Evolutionary conservation across 2,113 vertebrate species (phyloP), one percentile per base, ranked within the genome.

Genomic region (Collichthys lucidus): DNA sequence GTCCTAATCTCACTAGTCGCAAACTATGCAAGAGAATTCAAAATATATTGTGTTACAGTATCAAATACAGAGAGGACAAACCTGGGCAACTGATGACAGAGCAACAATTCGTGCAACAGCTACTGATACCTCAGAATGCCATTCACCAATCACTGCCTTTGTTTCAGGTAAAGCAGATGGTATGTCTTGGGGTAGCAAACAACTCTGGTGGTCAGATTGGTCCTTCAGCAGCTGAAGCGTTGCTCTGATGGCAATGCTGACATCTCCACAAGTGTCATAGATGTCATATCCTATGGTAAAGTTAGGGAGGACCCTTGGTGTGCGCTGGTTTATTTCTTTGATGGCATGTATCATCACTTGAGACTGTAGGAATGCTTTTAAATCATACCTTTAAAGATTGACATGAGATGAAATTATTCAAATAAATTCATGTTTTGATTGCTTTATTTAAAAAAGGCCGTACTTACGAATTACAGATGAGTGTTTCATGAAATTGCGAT

Each of bases 321-420:
- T 73, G 44, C 14, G 60, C 42, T 64, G 64, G 47, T 94, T 92
- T 49, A 94, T 71, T 82, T 92, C 60, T 26, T 79, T 49, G 40
- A 93, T 92, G 52, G 90, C 69, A 42, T 89, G 80, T 59, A 93
- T 91, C 92, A 94, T 93, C 73, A 83, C 79, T 88, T 90, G 91
- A n/a, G 74, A 11, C 0, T 0, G 44, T 2, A 93, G 72, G 44
- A 93, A 89, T 0, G 1, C 11, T 42, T 4, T 3, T 0, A 83
- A 0, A 31, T 75, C 11, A 49, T 78, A 86, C 19, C 90, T 93
- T 3, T 17, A 68, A 55, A 66, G 44, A 62, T 17, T 42, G 10
- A 60, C 12, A 64, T 19, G 73, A 46, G 3, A 16, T 44, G n/a
- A 40, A 15, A 49, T 52, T 22, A 53, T 24, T 46, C 0, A 9